Evolutionary conservation across 2,888 invertebrate genomes (phyloP), one percentile per base, ranked within the genome.

Genomic region (Petrolisthes manimaculis): DNA sequence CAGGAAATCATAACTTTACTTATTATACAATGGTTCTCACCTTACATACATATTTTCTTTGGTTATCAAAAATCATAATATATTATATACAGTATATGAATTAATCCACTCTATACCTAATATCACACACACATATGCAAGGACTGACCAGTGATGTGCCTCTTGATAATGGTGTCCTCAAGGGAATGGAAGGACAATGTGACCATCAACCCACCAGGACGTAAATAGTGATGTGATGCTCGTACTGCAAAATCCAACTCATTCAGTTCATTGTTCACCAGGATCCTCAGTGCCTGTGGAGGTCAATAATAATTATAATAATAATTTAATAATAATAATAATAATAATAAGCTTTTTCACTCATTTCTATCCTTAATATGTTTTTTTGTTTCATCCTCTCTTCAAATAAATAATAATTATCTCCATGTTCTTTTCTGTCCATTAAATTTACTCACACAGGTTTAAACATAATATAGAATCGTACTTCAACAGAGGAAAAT

Each of bases 261-360:
- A 93, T 99, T 99, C 0, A 99, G 93, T 94, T 99, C 99, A 93
- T 99, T 97, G 93, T 99, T 99, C 0, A 99, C 97, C 93, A 99
- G 98, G 92, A 99, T 98, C 89, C 99, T 94, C 90, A 99, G 93
- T 0, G 98, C 98, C 94, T 98, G 96, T 5, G 37, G 37, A 37
- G 37, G 37, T 1, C 2, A 37, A 37, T 37, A 37, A 37, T 37
- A 37, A 37, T 37, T 1, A 37, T 37, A 37, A 37, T 37, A 37
- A 37, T 37, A 37, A 1, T 37, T n/a, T 37, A 37, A 37, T 37
- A 37, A 37, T 37, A 37, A 37, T 37, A 37, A 37, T 37, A 37
- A 37, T 37, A 37, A 37, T 37, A 37, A 1, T 37, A 37, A 37
- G 37, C 37, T 37, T 37, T 37, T 37, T 37, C 37, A 37, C 37